These are phyloP conservation scores for Molanna angustata DNA, from an alignment of 2,888 invertebrate species.

Conservation along the genomic window DNA sequence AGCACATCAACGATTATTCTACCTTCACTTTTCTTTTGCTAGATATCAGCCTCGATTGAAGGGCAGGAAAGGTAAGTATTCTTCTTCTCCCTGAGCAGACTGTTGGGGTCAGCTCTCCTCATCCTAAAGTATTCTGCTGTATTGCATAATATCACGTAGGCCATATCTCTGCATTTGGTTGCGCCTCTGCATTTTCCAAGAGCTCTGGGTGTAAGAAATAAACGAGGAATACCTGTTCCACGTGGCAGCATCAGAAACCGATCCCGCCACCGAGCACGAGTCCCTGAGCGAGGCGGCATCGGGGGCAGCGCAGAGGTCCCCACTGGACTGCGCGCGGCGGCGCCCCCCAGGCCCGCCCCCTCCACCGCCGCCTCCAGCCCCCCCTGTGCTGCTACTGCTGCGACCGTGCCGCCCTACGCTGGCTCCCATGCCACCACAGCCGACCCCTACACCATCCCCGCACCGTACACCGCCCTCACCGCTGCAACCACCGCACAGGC, in stretches of 20 bases:
- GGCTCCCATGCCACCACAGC: no score
- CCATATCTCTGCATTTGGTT: no score
- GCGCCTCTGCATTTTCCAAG: no score
- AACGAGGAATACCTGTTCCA: constrained; percentile 43
- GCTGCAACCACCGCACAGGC: constrained; percentile 6
- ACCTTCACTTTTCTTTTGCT: no score
- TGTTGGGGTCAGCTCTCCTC: no score
- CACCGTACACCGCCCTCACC: constrained; percentile 8
- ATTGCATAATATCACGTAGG: no score
- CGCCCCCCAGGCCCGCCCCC: constrained; percentile 47
- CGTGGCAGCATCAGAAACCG: constrained; percentile 53
- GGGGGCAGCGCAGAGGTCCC: constrained; percentile 67
- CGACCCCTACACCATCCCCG: constrained; percentile 29
- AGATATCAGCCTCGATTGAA: no score
- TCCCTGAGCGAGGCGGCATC: constrained; percentile 45
- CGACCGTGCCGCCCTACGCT: constrained; percentile 32
- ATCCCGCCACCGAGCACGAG: constrained; percentile 52
- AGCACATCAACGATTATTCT: no score
- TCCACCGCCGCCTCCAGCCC: constrained; percentile 22
- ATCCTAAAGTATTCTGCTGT: no score
- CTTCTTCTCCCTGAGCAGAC: no score
- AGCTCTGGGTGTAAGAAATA: no score
- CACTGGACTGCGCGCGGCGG: constrained; percentile 69
- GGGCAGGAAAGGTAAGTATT: no score
- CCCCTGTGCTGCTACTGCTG: constrained; percentile 29